Base-by-base conservation (phyloP, 2,113 vertebrate genomes). In the Camelus dromedarius region DNA sequence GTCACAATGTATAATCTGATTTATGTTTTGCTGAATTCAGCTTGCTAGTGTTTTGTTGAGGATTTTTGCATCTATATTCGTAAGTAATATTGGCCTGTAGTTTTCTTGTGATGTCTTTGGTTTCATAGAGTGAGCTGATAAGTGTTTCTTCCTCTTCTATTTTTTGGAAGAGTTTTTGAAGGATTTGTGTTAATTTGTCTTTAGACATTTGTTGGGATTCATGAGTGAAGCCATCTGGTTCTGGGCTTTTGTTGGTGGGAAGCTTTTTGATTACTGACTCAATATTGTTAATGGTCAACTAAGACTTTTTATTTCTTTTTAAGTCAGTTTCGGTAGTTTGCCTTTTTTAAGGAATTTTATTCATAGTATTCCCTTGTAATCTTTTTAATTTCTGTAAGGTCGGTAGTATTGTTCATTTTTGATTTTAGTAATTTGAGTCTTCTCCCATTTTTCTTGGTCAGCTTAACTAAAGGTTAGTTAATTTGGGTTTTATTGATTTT, bases 141-240 rank as follows among this genome's bases (percentile, higher is more conserved):
- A 73, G 42, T 35, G 30, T 60, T 82, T 48, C 46, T 93, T 76
- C 38, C 56, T 60, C 76, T 93, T 77, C 13, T 79, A 0, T 14
- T 69, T 95, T 96, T 72, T 90, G 60, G 91, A 96, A 79, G 72
- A 62, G 82, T 58, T 83, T 70, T 60, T 79, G 54, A 93, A 81
- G 62, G 32, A 69, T 92, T 89, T 85, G 81, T 85, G 58, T 93
- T 95, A 38, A 91, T 88, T 95, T 81, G 46, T 91, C 84, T 93
- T 96, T 48, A 91, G 91, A 94, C 30, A 30, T 94, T 96, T 90
- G 84, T 76, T 88, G 85, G 91, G 84, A 76, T 89, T 94, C 76
- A 90, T 50, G 72, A 54, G 60, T 67, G 80, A 88, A 70, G 69
- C 97, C 91, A 91, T 96, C 88, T 96, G 95, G 81, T 73, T 96